Evolutionary conservation across 35 echinoderm and acorn worm genomes (phyloP), one percentile per base, ranked within the genome.

Genomic region (Acanthaster planci): DNA sequence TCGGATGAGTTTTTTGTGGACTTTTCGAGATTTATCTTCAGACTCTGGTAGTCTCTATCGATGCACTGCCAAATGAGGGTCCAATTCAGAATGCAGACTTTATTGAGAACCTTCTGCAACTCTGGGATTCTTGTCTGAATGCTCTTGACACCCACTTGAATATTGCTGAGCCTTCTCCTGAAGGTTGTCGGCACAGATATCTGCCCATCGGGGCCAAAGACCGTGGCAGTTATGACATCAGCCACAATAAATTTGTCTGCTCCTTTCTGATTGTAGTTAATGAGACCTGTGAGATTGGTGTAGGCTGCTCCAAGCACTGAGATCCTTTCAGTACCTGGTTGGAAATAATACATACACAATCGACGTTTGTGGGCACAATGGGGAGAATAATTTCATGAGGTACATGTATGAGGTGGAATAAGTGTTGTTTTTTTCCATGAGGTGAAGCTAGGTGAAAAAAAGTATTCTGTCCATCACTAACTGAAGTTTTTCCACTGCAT

Each of bases 161-260:
- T 23, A 2, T 19, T 0, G 4, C 22, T 27, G 23, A 68, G 22
- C 29, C 32, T 23, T 68, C 60, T 23, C 18, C 1, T 22, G 60
- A 68, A 68, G 10, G 60, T 30, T 68, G 23, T 23, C 1, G 60
- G 60, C 12, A 23, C 22, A 5, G 23, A 19, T 9, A 27, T 12
- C 32, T 34, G 60, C 7, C 60, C 60, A 3, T 23, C 32, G 29
- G 60, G 60, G 2, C 22, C 32, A 68, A 68, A 68, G 22, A 68
- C 60, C 29, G 60, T 68, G 2, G 60, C 60, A 68, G 60, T 23
- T 30, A 68, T 68, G 22, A 68, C 60, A 68, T 68, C 60, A 8
- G 60, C 60, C 22, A 68, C 21, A 34, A 68, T 68, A 7, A 30
- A 30, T 30, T 68, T 23, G 0, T 68, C 32, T 23, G 60, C 29